Base-by-base conservation (phyloP, 2,113 vertebrate genomes). In the Platanista minor region DNA sequence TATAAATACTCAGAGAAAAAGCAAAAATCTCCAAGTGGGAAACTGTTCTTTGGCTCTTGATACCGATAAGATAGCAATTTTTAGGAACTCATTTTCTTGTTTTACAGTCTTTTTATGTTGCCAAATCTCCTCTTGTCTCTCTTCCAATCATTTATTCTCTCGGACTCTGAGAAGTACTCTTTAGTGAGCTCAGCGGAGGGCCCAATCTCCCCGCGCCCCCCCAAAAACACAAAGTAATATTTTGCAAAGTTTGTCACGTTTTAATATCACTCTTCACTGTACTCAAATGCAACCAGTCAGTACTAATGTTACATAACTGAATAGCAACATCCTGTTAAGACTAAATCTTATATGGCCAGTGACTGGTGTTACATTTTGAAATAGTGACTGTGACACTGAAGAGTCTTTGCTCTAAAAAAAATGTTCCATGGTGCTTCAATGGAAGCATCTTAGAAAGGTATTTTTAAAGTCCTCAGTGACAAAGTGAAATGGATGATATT, bases 1-100 rank as follows among this genome's bases (percentile, higher is more conserved):
- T 85, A 72, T 86, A 49, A 46, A 39, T 64, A 29, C 27, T 88
- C 66, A 93, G 54, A 93, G 54, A 66, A 57, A 93, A 57, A 49
- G 29, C 15, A 84, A 83, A 57, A 57, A 57, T 54, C 46, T 49
- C 41, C 41, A 57, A n/a, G 33, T 77, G 41, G 41, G 54, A 94
- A 89, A 18, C 27, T 69, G 85, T 88, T 83, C 14, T 61, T 49
- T 82, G 90, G 36, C 43, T 82, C 21, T 54, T 27, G 78, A 6
- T 57, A 67, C 17, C 27, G 21, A 52, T 39, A 77, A 66, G 27
- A 75, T 9, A 77, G 74, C 8, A 85, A 41, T n/a, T 46, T 80
- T 39, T 31, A 36, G 59, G 77, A 77, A 90, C 31, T 84, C 21
- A 39, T 71, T 67, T 49, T 85, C n/a, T 43, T 71, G 12, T 90